Base-by-base conservation (phyloP, 2,113 vertebrate species). In the Taxidea taxus region DNA sequence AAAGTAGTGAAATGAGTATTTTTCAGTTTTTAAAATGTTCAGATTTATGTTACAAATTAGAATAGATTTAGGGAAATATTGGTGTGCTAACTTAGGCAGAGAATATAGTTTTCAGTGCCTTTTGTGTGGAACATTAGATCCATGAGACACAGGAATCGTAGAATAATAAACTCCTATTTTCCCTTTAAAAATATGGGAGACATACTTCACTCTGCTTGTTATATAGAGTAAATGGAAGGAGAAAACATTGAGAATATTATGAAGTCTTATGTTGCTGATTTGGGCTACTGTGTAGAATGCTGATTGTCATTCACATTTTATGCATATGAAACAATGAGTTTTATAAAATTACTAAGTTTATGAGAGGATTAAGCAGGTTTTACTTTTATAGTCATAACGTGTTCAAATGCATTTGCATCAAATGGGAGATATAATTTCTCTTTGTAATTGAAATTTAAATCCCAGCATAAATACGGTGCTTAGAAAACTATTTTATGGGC, bases 391-490 rank as follows among this genome's bases (percentile, higher is more conserved):
- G 12, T 85, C 97, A 83, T 97, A 97, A 97, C 20, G 20, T 92
- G 97, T 95, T 84, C 82, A 96, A 98, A 97, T 91, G 6, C 95
- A 15, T 86, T 98, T 95, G 44, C 58, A 68, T 97, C 91, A 96
- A 97, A 96, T 82, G 92, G 77, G 84, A 90, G 66, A 90, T 93
- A 89, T 91, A 97, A 96, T 98, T 98, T 97, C 37, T 97, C 97
- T 95, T 97, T 97, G 97, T 97, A 98, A 98, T 98, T 93, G 97
- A 98, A 98, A 98, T 97, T 68, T 87, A 96, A 98, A 98, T 96
- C 96, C 86, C 81, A 97, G 93, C 95, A 90, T 56, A 96, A 80
- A 87, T 92, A 91, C 6, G 31, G 39, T 58, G 8, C 25, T 97
- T 97, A 97, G 94, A 93, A 98, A 97, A 85, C 87, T 70, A 82